Conservation (phyloP, 2,797 vertebrate genomes). For the Ctenopoma kingsleyae region DNA sequence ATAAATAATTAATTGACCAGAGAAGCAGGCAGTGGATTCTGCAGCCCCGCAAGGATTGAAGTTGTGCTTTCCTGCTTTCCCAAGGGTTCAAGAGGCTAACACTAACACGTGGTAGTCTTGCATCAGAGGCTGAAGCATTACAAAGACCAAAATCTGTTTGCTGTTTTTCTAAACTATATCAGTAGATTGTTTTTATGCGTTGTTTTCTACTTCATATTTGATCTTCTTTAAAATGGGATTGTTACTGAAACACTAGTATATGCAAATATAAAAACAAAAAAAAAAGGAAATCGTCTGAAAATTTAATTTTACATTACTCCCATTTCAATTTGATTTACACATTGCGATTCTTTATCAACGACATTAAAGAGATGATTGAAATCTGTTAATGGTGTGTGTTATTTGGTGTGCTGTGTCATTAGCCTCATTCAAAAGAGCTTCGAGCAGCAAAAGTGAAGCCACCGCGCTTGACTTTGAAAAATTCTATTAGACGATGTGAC, state of each 20-base stretch:
- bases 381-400: conserved; percentile 84
- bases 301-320: conserved; percentile 66
- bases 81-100: conserved; percentile 57
- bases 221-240: conserved; percentile 79
- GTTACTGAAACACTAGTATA: conserved; percentile 93
- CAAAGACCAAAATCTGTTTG: conserved; percentile 88
- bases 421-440: conserved; percentile 74
- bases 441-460: conserved; percentile 72
- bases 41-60: conserved; percentile 40
- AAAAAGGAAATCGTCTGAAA: conserved; percentile 74
- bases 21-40: conserved; percentile 50
- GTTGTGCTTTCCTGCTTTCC: conserved; percentile 48
- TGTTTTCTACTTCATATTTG: conserved; percentile 72
- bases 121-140: conserved; percentile 69
- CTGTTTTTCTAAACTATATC: conserved; percentile 63
- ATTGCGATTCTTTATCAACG: conserved; percentile 93
- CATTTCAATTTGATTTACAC: conserved; percentile 91
- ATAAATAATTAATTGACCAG: conserved; percentile 70
- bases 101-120: conserved; percentile 71
- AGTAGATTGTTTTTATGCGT: conserved; percentile 70
- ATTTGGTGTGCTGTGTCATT: conserved; percentile 78
- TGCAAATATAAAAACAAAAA: conserved; percentile 86
- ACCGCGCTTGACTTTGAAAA: conserved; percentile 56
- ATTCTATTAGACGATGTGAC: conserved; percentile 37
- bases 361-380: conserved; percentile 98